phyloP scores from a whole-genome alignment of 2,888 invertebrate genomes.

The Eupithecia centaureata region DNA sequence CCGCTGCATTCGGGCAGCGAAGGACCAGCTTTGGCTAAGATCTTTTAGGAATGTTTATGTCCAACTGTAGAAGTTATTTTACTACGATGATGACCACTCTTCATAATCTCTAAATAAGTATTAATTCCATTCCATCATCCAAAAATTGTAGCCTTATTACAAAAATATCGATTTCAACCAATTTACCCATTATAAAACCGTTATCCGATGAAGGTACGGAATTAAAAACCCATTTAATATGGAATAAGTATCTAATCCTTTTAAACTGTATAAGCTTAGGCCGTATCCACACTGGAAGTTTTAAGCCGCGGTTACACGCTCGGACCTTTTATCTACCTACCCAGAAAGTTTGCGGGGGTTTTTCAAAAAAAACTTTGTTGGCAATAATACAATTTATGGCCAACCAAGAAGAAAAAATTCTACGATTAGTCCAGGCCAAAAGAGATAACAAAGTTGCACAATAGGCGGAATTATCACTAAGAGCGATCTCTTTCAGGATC shows the following conservation, averaged over 20 bases:
- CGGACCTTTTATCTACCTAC: constrained; percentile 15
- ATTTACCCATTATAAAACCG: constrained; percentile 27
- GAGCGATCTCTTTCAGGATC: too few relatives aligned
- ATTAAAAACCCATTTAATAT: constrained; percentile 45
- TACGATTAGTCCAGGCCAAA: too few relatives aligned
- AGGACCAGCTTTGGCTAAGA: too few relatives aligned
- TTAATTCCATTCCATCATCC: not conserved
- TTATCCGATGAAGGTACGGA: constrained; percentile 26
- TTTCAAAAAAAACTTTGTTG: too few relatives aligned
- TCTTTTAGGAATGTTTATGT: too few relatives aligned
- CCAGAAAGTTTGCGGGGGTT: constrained; percentile 10
- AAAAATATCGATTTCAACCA: constrained; percentile 14
- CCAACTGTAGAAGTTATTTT: too few relatives aligned
- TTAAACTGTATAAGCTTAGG: constrained; percentile 40
- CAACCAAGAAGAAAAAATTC: too few relatives aligned
- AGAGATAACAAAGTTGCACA: too few relatives aligned
- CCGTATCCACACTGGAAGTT: constrained; percentile 39
- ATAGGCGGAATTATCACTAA: too few relatives aligned
- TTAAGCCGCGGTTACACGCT: constrained; percentile 41
- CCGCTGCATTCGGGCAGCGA: too few relatives aligned
- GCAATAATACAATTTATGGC: too few relatives aligned
- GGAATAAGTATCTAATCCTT: constrained; percentile 43
- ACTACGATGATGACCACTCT: not conserved
- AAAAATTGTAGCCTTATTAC: not conserved
- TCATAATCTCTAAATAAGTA: not conserved